phyloP scores from a whole-genome alignment of 1,140 invertebrate species.

The Lycorma delicatula region DNA sequence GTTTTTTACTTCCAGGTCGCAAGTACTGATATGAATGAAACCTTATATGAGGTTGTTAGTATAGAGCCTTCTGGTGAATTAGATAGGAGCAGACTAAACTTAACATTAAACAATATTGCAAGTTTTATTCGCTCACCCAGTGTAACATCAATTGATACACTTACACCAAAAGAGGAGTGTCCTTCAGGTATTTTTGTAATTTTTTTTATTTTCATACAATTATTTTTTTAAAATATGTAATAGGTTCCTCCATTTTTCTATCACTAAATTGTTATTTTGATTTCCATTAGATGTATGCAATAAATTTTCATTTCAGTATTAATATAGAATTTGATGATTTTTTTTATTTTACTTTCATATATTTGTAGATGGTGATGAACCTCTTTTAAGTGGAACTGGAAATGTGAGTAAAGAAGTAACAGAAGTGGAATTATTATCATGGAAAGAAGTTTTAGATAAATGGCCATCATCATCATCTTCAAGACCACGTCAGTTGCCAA shows the following conservation, averaged over 20 bases:
- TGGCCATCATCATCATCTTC: slow-evolving; percentile 61
- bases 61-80: slow-evolving; percentile 79
- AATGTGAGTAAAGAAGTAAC: slow-evolving; percentile 93
- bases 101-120: slow-evolving; percentile 56
- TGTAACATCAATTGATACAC: slow-evolving; percentile 60
- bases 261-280: background rate
- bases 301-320: too few relatives aligned
- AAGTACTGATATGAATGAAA: slow-evolving; percentile 46
- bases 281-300: background rate
- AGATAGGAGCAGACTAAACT: slow-evolving; percentile 63
- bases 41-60: slow-evolving; percentile 67
- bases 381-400: slow-evolving; percentile 90
- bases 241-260: too few relatives aligned
- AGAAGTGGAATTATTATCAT: slow-evolving; percentile 82
- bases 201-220: slow-evolving; percentile 13
- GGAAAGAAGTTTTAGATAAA: slow-evolving; percentile 80
- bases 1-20: slow-evolving; percentile 33
- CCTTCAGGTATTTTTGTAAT: slow-evolving; percentile 49
- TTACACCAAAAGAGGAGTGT: slow-evolving; percentile 63
- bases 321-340: too few relatives aligned
- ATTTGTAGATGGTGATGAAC: slow-evolving; percentile 81
- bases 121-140: slow-evolving; percentile 64
- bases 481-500: slow-evolving; percentile 63
- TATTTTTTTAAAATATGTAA: background rate
- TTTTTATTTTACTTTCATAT: background rate